Evolutionary conservation across 2,113 vertebrate species (phyloP).

Genomic region (Oplegnathus fasciatus): DNA sequence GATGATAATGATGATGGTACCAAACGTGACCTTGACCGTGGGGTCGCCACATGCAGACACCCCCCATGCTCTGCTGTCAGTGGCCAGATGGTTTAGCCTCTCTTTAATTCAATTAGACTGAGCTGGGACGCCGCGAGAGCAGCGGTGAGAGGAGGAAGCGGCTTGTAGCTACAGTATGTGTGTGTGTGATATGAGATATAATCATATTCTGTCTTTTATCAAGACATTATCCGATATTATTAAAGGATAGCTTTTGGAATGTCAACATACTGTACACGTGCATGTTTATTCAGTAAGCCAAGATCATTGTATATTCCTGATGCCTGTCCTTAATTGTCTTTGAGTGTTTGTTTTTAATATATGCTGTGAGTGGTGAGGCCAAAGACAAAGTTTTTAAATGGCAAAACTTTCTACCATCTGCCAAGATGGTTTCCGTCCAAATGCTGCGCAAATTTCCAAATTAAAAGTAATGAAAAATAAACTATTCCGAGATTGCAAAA

Average conservation of each 20-base stretch:
- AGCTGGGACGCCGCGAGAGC: conserved; percentile 23
- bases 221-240: background rate
- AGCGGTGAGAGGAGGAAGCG: conserved; percentile 11
- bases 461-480: too few species aligned
- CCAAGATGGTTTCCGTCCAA: too few species aligned
- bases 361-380: too few species aligned
- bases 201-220: conserved; percentile 7
- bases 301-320: too few species aligned
- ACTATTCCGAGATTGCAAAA: too few species aligned
- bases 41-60: conserved; percentile 33
- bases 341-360: too few species aligned
- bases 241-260: background rate
- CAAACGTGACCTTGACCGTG: conserved; percentile 58
- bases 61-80: conserved; percentile 62
- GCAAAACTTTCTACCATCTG: too few species aligned
- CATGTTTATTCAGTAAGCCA: background rate
- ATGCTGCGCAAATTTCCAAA: background rate
- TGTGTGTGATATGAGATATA: background rate
- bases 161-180: background rate
- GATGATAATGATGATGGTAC: conserved; percentile 68
- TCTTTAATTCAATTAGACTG: conserved; percentile 69
- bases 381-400: too few species aligned
- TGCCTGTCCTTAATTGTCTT: too few species aligned
- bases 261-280: background rate
- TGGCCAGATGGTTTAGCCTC: conserved; percentile 71